phyloP scores from a whole-genome alignment of 2,797 vertebrate species.

The Gymnocypris eckloni region DNA sequence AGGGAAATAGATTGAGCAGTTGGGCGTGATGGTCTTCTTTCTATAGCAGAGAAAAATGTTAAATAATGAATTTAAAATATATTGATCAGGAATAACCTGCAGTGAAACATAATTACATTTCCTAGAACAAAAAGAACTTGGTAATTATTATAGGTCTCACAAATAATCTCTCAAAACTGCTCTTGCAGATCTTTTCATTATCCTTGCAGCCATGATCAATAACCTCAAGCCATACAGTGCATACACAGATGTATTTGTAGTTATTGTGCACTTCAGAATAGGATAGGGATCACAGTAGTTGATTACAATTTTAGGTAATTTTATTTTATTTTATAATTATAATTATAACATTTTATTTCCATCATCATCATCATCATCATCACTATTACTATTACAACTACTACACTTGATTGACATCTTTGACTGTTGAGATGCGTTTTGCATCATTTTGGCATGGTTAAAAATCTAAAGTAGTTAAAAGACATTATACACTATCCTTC shows the following conservation, averaged over 20 bases:
- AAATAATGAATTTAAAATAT: conserved; percentile 36
- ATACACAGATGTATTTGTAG: conserved; percentile 52
- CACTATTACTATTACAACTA: neutral
- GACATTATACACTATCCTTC: neutral
- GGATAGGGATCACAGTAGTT: neutral
- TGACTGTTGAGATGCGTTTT: neutral
- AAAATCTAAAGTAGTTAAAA: neutral
- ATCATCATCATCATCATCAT: no score
- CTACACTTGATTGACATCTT: neutral
- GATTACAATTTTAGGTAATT: neutral
- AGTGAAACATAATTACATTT: conserved; percentile 30
- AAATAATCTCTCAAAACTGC: conserved; percentile 46
- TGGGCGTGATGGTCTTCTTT: neutral
- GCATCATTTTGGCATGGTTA: neutral
- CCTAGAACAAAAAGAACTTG: conserved; percentile 17
- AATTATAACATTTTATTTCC: no score
- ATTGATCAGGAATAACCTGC: conserved; percentile 19
- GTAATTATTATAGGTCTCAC: conserved; percentile 21
- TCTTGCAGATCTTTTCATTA: conserved; percentile 48
- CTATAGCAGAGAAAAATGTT: neutral
- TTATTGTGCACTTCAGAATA: conserved; percentile 1
- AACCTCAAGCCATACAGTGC: conserved; percentile 60
- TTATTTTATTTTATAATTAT: neutral
- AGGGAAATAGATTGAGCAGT: neutral
- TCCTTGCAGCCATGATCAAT: conserved; percentile 53